phyloP scores from a whole-genome alignment of 1,140 invertebrate species.

The Brachionus paranguensis region DNA sequence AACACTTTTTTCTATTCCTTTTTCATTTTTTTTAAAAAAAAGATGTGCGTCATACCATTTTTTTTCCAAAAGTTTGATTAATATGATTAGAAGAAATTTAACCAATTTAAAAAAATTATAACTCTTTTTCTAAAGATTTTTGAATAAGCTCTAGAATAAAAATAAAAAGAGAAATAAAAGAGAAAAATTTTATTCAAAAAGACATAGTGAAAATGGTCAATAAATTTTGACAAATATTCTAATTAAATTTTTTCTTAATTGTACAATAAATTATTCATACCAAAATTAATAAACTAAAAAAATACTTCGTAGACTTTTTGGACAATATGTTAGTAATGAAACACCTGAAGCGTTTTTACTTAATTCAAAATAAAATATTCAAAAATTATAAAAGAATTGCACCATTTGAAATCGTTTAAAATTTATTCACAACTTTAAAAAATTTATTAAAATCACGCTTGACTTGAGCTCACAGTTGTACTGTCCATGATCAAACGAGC shows the following conservation, averaged over 20 bases:
- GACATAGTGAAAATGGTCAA: background rate
- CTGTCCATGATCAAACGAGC: background rate
- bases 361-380: background rate
- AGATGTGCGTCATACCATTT: no score
- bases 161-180: background rate
- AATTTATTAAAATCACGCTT: background rate
- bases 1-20: no score
- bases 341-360: background rate
- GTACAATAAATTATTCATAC: background rate
- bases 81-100: no score
- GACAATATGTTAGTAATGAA: background rate
- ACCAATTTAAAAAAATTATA: no score
- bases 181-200: background rate
- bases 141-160: background rate
- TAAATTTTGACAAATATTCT: background rate
- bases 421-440: background rate
- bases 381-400: background rate
- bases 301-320: background rate
- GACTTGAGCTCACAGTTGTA: slow-evolving; percentile 2
- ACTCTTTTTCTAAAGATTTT: no score
- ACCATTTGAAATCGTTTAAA: background rate
- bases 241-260: background rate
- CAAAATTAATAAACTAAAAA: background rate
- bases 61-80: no score
- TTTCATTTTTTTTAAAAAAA: no score